Evolutionary conservation across 2,888 invertebrate genomes (phyloP).

Genomic region (Calliopum simillimum): DNA sequence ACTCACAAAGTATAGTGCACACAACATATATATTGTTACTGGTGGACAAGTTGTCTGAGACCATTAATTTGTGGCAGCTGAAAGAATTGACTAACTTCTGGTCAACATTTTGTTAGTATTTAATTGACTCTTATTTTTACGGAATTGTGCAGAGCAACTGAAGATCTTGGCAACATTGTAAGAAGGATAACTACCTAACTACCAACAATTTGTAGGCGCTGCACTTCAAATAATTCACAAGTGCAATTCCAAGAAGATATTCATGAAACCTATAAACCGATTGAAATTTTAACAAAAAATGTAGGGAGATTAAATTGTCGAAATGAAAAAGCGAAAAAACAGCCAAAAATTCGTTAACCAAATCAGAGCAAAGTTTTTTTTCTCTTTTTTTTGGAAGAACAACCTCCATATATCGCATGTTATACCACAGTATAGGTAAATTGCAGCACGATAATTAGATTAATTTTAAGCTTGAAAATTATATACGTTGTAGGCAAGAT

Average conservation of each 20-base stretch:
- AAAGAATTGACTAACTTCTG: constrained; percentile 30
- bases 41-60: constrained; percentile 19
- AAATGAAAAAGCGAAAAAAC: not conserved
- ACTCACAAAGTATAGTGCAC: too few relatives aligned
- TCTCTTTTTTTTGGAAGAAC: not conserved
- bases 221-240: constrained; percentile 18
- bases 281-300: not conserved
- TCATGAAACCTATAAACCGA: not conserved
- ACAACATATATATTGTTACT: too few relatives aligned
- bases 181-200: too few relatives aligned
- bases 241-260: constrained; percentile 22
- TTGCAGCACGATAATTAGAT: constrained; percentile 35
- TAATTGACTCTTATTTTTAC: constrained; percentile 10
- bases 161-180: not conserved
- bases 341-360: not conserved
- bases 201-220: constrained; percentile 29
- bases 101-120: constrained; percentile 23
- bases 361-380: not conserved
- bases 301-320: not conserved
- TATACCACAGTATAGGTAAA: constrained; percentile 6
- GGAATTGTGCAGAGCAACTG: not conserved
- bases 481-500: not conserved
- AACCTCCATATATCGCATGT: constrained; percentile 14
- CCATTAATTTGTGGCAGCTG: constrained; percentile 27
- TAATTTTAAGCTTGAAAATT: constrained; percentile 34